phyloP scores from a whole-genome alignment of 1,140 invertebrate species.

The Potamilus streckersoni region DNA sequence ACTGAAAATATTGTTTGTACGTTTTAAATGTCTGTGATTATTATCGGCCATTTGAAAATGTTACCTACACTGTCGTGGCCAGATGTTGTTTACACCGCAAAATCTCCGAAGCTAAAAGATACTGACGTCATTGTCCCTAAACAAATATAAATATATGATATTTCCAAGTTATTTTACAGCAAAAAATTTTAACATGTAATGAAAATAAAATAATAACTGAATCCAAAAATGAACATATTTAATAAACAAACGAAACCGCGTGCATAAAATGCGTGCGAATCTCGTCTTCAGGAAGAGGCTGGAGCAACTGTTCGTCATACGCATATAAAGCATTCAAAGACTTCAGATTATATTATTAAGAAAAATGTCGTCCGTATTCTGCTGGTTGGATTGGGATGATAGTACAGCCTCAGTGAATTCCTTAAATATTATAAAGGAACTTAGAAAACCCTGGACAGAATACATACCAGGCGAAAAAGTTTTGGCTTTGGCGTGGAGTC shows the following conservation, averaged over 20 bases:
- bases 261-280: background rate
- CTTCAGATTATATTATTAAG: background rate
- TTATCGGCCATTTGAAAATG: too few species aligned
- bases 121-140: background rate
- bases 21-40: background rate
- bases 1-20: slow-evolving; percentile 8
- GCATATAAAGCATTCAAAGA: background rate
- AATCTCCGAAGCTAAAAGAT: background rate
- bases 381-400: slow-evolving; percentile 16
- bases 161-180: background rate
- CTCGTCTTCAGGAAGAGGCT: background rate
- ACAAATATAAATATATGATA: background rate
- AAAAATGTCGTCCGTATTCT: background rate
- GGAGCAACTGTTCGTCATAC: background rate
- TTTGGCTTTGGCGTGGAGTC: background rate
- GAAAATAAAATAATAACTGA: too few species aligned
- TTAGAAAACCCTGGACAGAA: background rate
- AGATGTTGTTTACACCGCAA: background rate
- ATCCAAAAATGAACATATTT: too few species aligned
- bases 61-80: background rate
- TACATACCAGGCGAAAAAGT: slow-evolving; percentile 1
- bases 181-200: too few species aligned
- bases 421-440: slow-evolving; percentile 16
- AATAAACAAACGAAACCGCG: background rate
- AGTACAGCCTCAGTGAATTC: slow-evolving; percentile 5